Percentiles rank a stretch among this genome's conserved stretches.
phyloP scores from a whole-genome alignment of 1,140 invertebrate species.

The Probaryconus sp. region DNA sequence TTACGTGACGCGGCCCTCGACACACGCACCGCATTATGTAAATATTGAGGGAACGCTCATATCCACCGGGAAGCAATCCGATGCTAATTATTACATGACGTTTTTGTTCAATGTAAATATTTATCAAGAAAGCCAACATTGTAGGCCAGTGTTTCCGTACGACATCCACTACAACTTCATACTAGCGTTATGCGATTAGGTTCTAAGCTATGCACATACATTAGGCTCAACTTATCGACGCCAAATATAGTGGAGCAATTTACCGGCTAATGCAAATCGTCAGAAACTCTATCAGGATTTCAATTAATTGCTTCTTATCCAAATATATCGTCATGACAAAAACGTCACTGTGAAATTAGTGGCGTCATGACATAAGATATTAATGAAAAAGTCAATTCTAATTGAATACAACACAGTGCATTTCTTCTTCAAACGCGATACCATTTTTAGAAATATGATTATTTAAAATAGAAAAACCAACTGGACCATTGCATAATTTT shows the following conservation, averaged over 20 bases:
- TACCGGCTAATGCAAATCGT: slow-evolving; percentile 57
- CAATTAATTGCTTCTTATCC: slow-evolving; percentile 59
- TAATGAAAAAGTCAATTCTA: too few species aligned
- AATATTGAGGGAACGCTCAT: slow-evolving; percentile 41
- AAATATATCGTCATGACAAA: slow-evolving; percentile 37
- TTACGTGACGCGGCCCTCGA: slow-evolving; percentile 56
- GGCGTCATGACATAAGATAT: too few species aligned
- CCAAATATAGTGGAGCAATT: slow-evolving; percentile 57
- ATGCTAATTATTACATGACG: slow-evolving; percentile 58
- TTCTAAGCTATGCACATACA: slow-evolving; percentile 60
- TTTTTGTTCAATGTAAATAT: slow-evolving; percentile 51
- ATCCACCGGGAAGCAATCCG: slow-evolving; percentile 44
- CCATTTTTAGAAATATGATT: too few species aligned
- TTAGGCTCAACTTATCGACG: slow-evolving; percentile 61
- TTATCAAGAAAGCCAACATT: slow-evolving; percentile 55
- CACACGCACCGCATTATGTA: slow-evolving; percentile 43
- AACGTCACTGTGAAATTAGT: slow-evolving; percentile 15
- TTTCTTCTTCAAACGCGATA: too few species aligned
- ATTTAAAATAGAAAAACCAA: too few species aligned
- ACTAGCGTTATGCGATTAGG: slow-evolving; percentile 55
- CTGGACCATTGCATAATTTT: too few species aligned
- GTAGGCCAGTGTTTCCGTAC: slow-evolving; percentile 39
- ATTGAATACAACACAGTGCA: too few species aligned
- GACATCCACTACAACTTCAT: slow-evolving; percentile 48
- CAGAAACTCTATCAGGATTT: slow-evolving; percentile 59